Evolutionary conservation across 2,797 vertebrate genomes (phyloP).

Genomic region (Lacerta viridis): DNA sequence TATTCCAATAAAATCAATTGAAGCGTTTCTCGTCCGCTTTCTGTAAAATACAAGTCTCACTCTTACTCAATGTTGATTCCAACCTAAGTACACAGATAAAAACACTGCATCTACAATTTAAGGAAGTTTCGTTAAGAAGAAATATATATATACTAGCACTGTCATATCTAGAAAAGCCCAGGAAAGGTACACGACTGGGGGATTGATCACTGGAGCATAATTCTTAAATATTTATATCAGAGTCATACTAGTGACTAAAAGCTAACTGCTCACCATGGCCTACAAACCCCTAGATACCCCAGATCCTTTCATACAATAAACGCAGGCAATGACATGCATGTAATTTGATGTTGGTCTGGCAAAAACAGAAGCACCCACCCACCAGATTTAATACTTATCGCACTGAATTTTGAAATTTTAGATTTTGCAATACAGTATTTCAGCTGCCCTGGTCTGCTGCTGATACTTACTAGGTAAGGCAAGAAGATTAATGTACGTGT

Average conservation of each 20-base stretch:
- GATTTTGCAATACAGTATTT: not conserved
- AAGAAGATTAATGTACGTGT: conserved; percentile 90
- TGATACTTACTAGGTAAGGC: conserved; percentile 91
- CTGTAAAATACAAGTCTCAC: too few species aligned
- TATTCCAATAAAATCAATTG: not conserved
- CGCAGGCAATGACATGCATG: not conserved
- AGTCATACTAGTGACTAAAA: not conserved
- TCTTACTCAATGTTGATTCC: too few species aligned
- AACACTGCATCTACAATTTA: not conserved
- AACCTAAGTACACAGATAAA: not conserved
- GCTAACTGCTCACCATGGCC: not conserved
- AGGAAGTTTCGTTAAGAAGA: not conserved
- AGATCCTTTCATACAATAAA: not conserved
- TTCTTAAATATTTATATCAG: not conserved
- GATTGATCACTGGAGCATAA: not conserved
- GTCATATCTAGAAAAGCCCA: not conserved
- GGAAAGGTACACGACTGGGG: not conserved
- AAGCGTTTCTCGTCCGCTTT: not conserved
- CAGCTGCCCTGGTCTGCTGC: not conserved
- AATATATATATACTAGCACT: not conserved
- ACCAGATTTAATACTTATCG: not conserved
- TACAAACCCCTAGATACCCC: not conserved
- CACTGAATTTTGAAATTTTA: not conserved
- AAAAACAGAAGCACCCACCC: not conserved
- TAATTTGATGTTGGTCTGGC: not conserved